Percentiles rank a stretch among this genome's conserved stretches.
phyloP scores from a whole-genome alignment of 2,113 vertebrate genomes.

The Hydrolagus affinis region DNA sequence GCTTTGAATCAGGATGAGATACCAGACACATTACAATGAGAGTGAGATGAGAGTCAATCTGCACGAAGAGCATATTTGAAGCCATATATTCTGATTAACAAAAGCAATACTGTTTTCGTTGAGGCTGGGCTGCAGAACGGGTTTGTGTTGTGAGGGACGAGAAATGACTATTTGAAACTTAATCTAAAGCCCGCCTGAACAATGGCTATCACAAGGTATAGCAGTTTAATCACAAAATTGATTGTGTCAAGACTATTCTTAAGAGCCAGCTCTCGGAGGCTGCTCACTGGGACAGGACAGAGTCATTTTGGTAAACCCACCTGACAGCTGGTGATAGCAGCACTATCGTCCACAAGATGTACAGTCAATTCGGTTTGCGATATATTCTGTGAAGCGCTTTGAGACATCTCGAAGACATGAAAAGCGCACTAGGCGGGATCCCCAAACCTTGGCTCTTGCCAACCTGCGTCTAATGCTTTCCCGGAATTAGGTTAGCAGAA shows the following conservation, averaged over 20 bases:
- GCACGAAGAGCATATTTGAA: background rate
- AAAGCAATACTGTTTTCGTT: slow-evolving; percentile 16
- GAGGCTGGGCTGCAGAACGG: background rate
- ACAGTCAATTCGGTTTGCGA: no score
- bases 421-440: no score
- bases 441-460: no score
- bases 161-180: background rate
- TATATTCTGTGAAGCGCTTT: no score
- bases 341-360: no score
- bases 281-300: background rate
- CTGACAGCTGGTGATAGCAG: background rate
- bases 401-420: no score
- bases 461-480: no score
- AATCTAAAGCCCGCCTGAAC: background rate
- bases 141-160: slow-evolving; percentile 5
- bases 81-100: slow-evolving; percentile 14
- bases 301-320: no score
- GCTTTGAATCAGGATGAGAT: background rate
- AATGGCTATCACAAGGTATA: background rate
- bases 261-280: background rate
- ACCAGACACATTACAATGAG: background rate
- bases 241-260: background rate
- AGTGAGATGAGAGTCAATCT: background rate
- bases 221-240: background rate
- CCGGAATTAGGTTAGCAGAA: no score